Conservation (phyloP, 2,113 vertebrate species). For the Terrapene triunguis region DNA sequence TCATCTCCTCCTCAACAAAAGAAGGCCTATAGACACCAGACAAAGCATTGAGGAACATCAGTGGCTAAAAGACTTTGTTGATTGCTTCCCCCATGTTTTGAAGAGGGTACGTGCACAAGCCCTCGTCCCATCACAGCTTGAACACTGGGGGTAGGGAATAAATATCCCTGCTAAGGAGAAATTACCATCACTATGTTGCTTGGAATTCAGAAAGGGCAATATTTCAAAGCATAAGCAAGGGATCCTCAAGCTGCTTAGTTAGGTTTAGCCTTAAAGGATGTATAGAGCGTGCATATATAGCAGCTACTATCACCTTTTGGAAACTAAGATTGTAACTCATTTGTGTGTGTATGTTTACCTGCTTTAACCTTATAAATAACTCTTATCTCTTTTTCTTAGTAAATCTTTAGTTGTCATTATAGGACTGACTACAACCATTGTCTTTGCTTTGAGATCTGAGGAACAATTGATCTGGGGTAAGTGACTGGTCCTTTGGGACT, state of each 20-base stretch:
- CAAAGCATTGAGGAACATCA: no score
- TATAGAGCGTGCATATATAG: neutral
- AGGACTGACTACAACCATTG: neutral
- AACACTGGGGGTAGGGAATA: no score
- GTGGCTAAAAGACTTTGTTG: no score
- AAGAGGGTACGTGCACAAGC: no score
- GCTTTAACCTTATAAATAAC: no score
- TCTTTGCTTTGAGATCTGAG: neutral
- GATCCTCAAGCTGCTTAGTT: neutral
- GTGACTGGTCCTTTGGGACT: neutral
- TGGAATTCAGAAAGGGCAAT: neutral
- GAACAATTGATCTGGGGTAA: neutral
- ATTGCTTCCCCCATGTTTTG: no score
- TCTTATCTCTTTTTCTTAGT: neutral
- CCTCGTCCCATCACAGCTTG: no score
- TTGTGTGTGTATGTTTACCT: neutral
- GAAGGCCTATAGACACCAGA: no score
- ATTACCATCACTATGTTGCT: no score
- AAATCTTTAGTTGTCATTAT: neutral
- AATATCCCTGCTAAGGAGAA: no score
- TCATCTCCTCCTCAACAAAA: no score
- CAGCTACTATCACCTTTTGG: neutral
- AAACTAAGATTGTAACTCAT: neutral
- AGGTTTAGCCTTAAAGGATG: neutral
- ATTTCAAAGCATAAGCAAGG: neutral